Evolutionary conservation across 2,888 invertebrate genomes (phyloP).

Genomic region (Andricus curvator): DNA sequence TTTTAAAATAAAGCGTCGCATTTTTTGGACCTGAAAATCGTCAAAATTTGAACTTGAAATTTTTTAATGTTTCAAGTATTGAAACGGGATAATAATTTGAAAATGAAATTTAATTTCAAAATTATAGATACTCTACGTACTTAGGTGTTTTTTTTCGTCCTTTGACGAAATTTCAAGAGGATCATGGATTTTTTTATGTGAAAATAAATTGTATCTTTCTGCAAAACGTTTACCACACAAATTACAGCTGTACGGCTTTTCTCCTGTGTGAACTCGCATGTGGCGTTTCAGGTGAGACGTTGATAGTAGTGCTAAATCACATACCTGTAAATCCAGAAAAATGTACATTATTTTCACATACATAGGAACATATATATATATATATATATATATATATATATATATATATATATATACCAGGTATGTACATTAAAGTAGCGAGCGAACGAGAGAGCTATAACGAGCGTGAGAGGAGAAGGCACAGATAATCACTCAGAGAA

Average conservation of each 20-base stretch:
- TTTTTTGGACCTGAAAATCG: constrained; percentile 57
- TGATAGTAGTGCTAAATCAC: constrained; percentile 83
- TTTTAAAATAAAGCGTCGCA: constrained; percentile 58
- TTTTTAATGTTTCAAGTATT: not conserved
- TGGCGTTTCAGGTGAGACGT: constrained; percentile 85
- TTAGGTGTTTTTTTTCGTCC: constrained; percentile 57
- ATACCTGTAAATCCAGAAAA: constrained; percentile 69
- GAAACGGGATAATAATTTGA: not conserved
- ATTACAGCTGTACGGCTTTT: constrained; percentile 71
- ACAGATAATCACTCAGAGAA: too few relatives aligned
- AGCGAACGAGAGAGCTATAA: too few relatives aligned
- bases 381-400: too few relatives aligned
- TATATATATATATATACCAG: too few relatives aligned
- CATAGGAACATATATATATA: too few relatives aligned
- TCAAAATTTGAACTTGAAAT: not conserved
- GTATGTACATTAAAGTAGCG: too few relatives aligned
- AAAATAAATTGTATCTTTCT: constrained; percentile 74
- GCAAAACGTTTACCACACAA: constrained; percentile 69
- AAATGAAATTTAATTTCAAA: too few relatives aligned
- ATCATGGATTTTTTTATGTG: constrained; percentile 74
- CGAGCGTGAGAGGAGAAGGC: too few relatives aligned
- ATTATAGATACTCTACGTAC: constrained; percentile 49
- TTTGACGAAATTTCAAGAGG: constrained; percentile 57
- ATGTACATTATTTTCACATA: not conserved
- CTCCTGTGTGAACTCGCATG: constrained; percentile 84